Base-by-base conservation (phyloP, 2,888 invertebrate species). In the Tipula confusa region DNA sequence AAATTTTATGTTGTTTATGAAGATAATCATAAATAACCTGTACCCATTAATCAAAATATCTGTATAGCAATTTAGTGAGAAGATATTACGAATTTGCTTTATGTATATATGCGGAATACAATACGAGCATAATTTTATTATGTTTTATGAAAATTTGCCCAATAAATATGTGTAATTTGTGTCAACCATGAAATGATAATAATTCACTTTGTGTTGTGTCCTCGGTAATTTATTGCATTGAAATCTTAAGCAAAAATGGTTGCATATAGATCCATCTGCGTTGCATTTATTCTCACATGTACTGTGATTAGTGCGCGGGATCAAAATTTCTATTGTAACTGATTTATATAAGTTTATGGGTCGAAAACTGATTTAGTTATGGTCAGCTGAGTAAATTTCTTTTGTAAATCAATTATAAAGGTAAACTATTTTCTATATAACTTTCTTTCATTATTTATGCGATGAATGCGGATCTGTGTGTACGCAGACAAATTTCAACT, bases 61-160 rank as follows among this genome's bases (percentile, higher is more conserved):
- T 64, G 24, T 64, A n/a, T n/a, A n/a, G 11, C 43, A 15, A 15
- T 43, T 15, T 7, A 43, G 43, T 43, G 43, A 64, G 64, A 64
- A 64, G 64, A 64, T 24, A 24, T 64, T 24, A 1, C 24, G 3
- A 64, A n/a, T n/a, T n/a, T n/a, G n/a, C n/a, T 64, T 24, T 64
- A 7, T 64, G 1, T 64, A 18, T 24, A 24, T 24, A 3, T 24
- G 11, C 24, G 64, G 64, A 80, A 80, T 15, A 80, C n/a, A 31
- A 80, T 80, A 80, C 29, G 15, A 80, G 29, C 29, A 80, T 29
- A 80, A 80, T 80, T 29, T 31, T 29, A 80, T 29, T 29, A 80
- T 80, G 80, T 29, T 80, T 80, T 80, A 31, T 80, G 29, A 80
- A 80, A 80, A 80, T 80, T 80, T 80, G 80, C 80, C 80, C 80